These are phyloP conservation scores for Brienomyrus brachyistius DNA, from an alignment of 2,113 vertebrate genomes.

Conservation along the genomic window DNA sequence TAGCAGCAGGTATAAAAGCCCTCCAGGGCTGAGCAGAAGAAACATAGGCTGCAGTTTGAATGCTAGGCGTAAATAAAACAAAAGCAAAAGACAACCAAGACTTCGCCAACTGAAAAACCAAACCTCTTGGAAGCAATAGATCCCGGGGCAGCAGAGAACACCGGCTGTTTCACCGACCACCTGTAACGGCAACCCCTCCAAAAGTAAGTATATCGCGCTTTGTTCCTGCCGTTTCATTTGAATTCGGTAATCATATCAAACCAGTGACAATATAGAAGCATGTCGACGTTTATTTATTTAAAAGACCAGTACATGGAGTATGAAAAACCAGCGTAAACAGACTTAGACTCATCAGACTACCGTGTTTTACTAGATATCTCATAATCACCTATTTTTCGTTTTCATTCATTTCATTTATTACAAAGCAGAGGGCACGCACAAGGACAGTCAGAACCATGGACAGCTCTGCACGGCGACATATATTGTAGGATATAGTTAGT, in stretches of 20 bases:
- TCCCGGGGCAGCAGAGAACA: neutral
- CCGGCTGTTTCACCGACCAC: neutral
- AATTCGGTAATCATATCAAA: neutral
- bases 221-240: neutral
- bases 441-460: conserved; percentile 12
- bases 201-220: conserved; percentile 17
- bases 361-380: neutral
- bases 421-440: neutral
- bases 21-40: neutral
- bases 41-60: conserved; percentile 1
- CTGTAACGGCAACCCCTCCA: conserved; percentile 17
- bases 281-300: neutral
- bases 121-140: neutral
- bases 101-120: neutral
- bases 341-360: neutral
- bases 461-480: neutral
- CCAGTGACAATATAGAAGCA: neutral
- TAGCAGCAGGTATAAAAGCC: conserved; percentile 23
- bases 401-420: neutral
- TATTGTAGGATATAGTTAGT: neutral
- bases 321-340: neutral
- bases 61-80: conserved; percentile 5
- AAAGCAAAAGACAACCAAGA: neutral
- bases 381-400: neutral
- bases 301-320: neutral